These are phyloP conservation scores for Ascaphus truei DNA, from an alignment of 2,113 vertebrate species.

Conservation along the genomic window DNA sequence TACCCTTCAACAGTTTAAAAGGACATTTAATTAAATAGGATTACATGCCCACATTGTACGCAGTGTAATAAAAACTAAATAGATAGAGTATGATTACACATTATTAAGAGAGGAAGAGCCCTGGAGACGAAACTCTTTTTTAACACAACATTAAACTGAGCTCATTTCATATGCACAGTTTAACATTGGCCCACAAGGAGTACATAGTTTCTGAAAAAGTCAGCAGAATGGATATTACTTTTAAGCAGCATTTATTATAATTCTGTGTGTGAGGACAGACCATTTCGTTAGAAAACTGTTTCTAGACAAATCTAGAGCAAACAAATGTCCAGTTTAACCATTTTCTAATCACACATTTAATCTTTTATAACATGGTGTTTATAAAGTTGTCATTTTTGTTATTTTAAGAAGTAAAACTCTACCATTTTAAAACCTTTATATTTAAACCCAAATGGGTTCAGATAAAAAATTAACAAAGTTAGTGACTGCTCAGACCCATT, in stretches of 20 bases:
- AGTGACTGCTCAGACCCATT: no score
- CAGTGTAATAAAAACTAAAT: conserved; percentile 63
- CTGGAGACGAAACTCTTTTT: conserved; percentile 60
- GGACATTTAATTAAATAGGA: conserved; percentile 66
- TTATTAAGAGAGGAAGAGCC: conserved; percentile 59
- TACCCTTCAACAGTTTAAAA: conserved; percentile 52
- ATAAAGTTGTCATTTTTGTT: no score
- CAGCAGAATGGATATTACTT: conserved; percentile 59
- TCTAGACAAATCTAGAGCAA: no score
- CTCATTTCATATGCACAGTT: conserved; percentile 66
- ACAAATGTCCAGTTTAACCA: no score
- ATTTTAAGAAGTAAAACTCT: no score
- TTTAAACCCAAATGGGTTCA: no score
- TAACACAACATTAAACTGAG: conserved; percentile 63
- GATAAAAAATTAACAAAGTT: no score
- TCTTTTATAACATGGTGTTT: no score
- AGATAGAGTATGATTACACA: conserved; percentile 62
- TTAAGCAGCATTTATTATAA: conserved; percentile 53
- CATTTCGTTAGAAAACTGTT: neutral
- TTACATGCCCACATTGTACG: conserved; percentile 55
- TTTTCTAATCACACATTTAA: no score
- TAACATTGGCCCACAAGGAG: conserved; percentile 54
- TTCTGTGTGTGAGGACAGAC: neutral
- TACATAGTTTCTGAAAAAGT: conserved; percentile 56
- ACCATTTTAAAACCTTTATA: no score